Evolutionary conservation across 2,797 vertebrate species (phyloP), one percentile per base, ranked within the genome.

Genomic region (Parauchenoglanis ngamensis): DNA sequence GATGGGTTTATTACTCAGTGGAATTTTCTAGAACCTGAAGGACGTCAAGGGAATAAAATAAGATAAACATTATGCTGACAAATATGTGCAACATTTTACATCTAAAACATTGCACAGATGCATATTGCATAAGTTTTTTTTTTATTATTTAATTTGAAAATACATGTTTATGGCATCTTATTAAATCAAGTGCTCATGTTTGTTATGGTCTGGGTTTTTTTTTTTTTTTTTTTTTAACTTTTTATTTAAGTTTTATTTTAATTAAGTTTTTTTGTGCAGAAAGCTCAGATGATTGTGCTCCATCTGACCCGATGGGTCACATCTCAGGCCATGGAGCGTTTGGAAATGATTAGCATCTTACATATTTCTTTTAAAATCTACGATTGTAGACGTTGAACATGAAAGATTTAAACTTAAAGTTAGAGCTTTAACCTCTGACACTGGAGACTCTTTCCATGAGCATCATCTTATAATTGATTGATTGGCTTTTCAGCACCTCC

Each of bases 401-500:
- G 65, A 21, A 23, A 46, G 70, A 8, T 2, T 23, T 44, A 44
- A 46, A 5, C 40, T n/a, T 49, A 13, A 13, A 46, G 8, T 49
- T 75, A 13, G 23, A 49, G 4, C 23, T 21, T 21, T 19, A 40
- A 21, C 67, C 35, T 75, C 23, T 35, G 76, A 78, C 76, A 21
- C 17, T 78, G 52, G 52, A 57, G 77, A 79, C 28, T 23, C 54
- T 54, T 59, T 57, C 54, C 8, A 57, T 23, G 2, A 35, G 19
- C 4, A n/a, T 76, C 13, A 28, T 75, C 44, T 49, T 49, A 12
- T 49, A 25, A 28, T 12, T 23, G 31, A 23, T 40, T 52, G 35
- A 59, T 82, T 11, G 13, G 1, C 19, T 81, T 52, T 83, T 90
- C 28, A 72, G 75, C 85, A 0, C 54, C 88, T 72, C 54, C 80